Percentiles rank a stretch among this genome's conserved stretches.
phyloP scores from a whole-genome alignment of 2,888 invertebrate species.

The Diaphora mendica region DNA sequence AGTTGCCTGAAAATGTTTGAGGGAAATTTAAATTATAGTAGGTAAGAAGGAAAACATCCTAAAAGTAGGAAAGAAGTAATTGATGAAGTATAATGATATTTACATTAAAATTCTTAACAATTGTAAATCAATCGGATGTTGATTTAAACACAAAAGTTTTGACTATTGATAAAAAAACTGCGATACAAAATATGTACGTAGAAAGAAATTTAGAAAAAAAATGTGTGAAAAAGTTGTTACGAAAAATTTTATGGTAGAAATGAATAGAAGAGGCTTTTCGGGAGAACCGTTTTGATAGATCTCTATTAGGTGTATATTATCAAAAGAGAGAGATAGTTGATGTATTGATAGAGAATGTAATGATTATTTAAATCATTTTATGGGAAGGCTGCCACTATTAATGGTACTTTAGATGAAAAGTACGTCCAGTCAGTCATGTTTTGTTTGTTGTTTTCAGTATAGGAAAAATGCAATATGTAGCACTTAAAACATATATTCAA shows the following conservation, averaged over 20 bases:
- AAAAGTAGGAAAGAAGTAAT: not conserved
- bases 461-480: not conserved
- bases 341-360: not conserved
- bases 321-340: not conserved
- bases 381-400: not conserved
- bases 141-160: not conserved
- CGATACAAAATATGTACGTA: not conserved
- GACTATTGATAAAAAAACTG: not conserved
- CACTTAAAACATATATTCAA: not conserved
- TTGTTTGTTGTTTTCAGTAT: no score
- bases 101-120: not conserved
- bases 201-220: not conserved
- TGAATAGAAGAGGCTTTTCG: not conserved
- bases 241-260: not conserved
- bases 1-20: not conserved
- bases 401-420: not conserved
- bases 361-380: not conserved
- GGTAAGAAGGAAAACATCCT: no score
- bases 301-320: not conserved
- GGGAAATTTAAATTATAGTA: not conserved
- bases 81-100: not conserved
- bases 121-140: no score
- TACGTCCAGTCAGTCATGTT: not conserved
- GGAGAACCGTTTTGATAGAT: not conserved
- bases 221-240: not conserved